Evolutionary conservation across 2,888 invertebrate genomes (phyloP).

Genomic region (Polydrusus pterygomalis): DNA sequence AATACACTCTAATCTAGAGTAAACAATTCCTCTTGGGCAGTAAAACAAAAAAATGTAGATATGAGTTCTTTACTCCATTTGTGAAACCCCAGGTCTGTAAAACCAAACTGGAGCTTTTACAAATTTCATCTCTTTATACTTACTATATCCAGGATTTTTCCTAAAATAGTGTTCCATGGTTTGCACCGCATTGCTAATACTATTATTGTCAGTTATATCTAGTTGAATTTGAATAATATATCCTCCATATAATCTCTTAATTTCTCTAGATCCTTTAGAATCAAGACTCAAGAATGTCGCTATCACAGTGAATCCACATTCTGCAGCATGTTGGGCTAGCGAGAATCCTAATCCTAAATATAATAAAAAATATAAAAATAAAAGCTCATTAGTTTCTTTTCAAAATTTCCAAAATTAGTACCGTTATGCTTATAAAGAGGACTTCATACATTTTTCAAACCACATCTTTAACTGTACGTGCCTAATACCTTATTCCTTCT

Average conservation of each 20-base stretch:
- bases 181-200: constrained; percentile 70
- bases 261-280: constrained; percentile 77
- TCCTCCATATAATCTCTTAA: constrained; percentile 68
- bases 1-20: too few relatives aligned
- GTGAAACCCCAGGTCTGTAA: too few relatives aligned
- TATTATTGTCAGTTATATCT: constrained; percentile 60
- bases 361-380: background rate
- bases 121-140: constrained; percentile 63
- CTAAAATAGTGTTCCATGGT: constrained; percentile 72
- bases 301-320: constrained; percentile 82
- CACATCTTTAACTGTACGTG: too few relatives aligned
- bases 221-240: constrained; percentile 73
- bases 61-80: too few relatives aligned
- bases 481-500: too few relatives aligned
- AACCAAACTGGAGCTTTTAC: too few relatives aligned
- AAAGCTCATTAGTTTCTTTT: too few relatives aligned
- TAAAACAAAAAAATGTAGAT: too few relatives aligned
- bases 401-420: background rate
- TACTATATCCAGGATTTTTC: constrained; percentile 74
- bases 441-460: background rate
- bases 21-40: too few relatives aligned
- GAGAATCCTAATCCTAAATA: constrained; percentile 83
- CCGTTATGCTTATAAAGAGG: background rate
- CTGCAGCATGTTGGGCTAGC: constrained; percentile 77
- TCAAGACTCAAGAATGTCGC: constrained; percentile 82